Base-by-base conservation (phyloP, 2,797 vertebrate species). In the Phoxinus dragarum region DNA sequence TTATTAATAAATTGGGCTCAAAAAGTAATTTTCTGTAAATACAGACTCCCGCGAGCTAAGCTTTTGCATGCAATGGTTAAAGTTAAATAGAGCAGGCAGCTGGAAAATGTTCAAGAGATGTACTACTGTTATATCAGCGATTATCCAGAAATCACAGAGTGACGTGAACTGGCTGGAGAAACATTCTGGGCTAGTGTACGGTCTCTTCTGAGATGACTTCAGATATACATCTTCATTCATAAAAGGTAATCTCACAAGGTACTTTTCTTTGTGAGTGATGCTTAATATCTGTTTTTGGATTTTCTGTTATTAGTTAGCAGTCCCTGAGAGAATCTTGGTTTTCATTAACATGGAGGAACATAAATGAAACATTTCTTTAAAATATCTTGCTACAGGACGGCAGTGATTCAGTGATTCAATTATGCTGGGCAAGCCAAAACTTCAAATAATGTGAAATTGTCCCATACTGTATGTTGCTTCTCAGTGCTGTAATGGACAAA, bases 221-320 rank as follows among this genome's bases (percentile, higher is more conserved):
- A 47, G 52, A 73, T 82, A 49, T 54, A 73, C 17, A 82, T 74
- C 71, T 82, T 38, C 12, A 61, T 36, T 81, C n/a, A n/a, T 64
- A 5, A 49, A 64, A 36, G 19, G n/a, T 56, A 34, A 73, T 82
- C 38, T 64, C 19, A 23, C 0, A 11, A 10, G 27, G 54, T 8
- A 14, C 31, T 74, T 42, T 36, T 64, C 56, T 82, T 74, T 74
- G n/a, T 69, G 19, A 47, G 11, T 17, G 54, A 73, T 36, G 19
- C 19, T 36, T 82, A 73, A 47, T 44, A 73, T 64, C 6, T n/a
- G 3, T 21, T 52, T 52, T 19, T 17, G 21, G 1, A 40, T 59
- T 27, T 78, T 9, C 56, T 40, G 31, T 75, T 47, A 23, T 47
- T 75, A 52, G 72, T 75, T 40, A 27, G 61, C 36, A 2, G 23